Evolutionary conservation across 2,797 vertebrate species (phyloP).

Genomic region (Sebastes itinus): DNA sequence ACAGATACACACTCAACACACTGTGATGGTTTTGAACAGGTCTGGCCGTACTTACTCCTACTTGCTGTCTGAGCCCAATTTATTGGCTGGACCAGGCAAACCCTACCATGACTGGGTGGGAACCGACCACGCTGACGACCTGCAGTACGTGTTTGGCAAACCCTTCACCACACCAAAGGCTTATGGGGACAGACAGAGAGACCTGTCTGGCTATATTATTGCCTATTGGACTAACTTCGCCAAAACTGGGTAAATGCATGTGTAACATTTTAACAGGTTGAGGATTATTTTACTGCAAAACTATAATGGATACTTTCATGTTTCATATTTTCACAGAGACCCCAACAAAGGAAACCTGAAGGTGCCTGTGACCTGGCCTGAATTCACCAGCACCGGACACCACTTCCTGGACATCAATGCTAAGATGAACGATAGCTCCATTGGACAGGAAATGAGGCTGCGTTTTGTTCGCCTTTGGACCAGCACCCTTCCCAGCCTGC

Average conservation of each 20-base stretch:
- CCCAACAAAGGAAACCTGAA: slow-evolving; percentile 83
- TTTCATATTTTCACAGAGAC: slow-evolving; percentile 75
- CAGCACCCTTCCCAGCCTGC: slow-evolving; percentile 42
- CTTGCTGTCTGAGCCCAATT: slow-evolving; percentile 84
- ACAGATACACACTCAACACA: background rate
- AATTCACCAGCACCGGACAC: slow-evolving; percentile 46
- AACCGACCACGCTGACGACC: slow-evolving; percentile 88
- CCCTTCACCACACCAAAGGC: slow-evolving; percentile 84
- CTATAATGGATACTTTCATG: background rate
- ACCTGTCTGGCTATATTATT: slow-evolving; percentile 84
- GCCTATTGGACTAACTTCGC: slow-evolving; percentile 97
- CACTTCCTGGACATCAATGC: slow-evolving; percentile 85
- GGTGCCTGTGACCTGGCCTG: slow-evolving; percentile 84
- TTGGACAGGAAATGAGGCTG: slow-evolving; percentile 77
- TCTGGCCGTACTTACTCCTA: slow-evolving; percentile 85
- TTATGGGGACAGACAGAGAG: slow-evolving; percentile 84
- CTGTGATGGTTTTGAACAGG: slow-evolving; percentile 40
- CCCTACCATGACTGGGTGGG: slow-evolving; percentile 86
- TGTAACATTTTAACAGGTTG: background rate
- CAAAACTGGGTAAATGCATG: slow-evolving; percentile 82
- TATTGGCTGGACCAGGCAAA: slow-evolving; percentile 79
- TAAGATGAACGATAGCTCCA: slow-evolving; percentile 63
- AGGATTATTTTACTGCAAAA: background rate
- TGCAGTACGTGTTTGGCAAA: slow-evolving; percentile 92
- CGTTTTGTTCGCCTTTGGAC: slow-evolving; percentile 83